Evolutionary conservation across 2,888 invertebrate genomes (phyloP), one percentile per base, ranked within the genome.

Genomic region (Heteromyza rotundicornis): DNA sequence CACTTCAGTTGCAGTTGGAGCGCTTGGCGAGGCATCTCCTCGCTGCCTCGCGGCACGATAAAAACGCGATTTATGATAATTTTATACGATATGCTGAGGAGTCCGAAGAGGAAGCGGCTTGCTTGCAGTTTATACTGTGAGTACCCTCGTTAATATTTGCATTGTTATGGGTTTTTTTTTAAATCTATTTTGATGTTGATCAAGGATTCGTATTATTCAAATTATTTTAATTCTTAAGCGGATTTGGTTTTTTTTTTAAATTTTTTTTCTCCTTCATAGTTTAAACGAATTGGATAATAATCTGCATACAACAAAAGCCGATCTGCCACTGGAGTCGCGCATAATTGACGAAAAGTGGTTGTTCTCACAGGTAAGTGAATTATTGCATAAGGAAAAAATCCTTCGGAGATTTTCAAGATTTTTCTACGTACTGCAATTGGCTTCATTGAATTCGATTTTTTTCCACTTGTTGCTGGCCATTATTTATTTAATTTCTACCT

Each of bases 261-360:
- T 60, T 16, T 47, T n/a, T 20, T 14, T 40, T 3, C 40, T 40
- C n/a, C n/a, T 40, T 7, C 55, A 51, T 40, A 70, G 70, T 54
- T 70, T 70, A 66, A 70, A 70, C 62, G 67, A 70, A 55, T 66
- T 70, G 68, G 68, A 71, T 65, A n/a, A n/a, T n/a, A 69, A 67
- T 62, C 59, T 65, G 57, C 63, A 63, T 62, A 49, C 47, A 47
- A 47, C 49, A 35, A 59, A 56, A 62, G 60, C 57, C 57, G 59
- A 64, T 58, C 57, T 59, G 67, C 68, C 64, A 59, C 64, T 67
- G 55, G 68, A 76, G 68, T 73, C 74, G 67, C 72, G 72, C 71
- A 76, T 80, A 72, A 80, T 82, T 72, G 81, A 82, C 72, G 82
- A 82, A 72, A 79, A 78, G 73, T 82, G 82, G 82, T 73, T 82